A percentile compares a stretch with the other conserved stretches of the same genome.
phyloP scores from a whole-genome alignment of 2,797 vertebrate genomes.

The Pseudocheirus occidentalis region DNA sequence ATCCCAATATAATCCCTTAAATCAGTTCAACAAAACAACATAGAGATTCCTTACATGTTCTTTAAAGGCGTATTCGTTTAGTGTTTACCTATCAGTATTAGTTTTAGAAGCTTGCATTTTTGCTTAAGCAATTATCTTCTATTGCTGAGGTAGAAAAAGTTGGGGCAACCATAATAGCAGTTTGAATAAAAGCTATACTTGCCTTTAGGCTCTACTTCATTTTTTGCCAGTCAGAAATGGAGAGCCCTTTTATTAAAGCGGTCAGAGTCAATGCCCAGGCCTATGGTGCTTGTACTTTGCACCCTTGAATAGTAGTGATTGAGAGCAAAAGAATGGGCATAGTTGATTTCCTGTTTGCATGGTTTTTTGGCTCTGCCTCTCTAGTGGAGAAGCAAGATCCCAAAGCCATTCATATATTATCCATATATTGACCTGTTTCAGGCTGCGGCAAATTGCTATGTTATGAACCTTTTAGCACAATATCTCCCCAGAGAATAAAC shows the following conservation, averaged over 20 bases:
- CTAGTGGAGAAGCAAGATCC: neutral
- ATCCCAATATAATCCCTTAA: neutral
- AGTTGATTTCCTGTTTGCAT: too few relatives aligned
- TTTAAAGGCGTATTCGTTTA: neutral
- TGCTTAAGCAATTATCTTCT: neutral
- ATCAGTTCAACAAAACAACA: neutral
- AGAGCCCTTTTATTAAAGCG: neutral
- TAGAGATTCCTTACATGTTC: neutral
- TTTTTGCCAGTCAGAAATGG: neutral
- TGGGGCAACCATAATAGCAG: neutral
- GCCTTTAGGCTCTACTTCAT: neutral
- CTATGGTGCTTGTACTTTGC: neutral
- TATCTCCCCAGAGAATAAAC: neutral
- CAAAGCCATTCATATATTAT: neutral
- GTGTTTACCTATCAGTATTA: neutral
- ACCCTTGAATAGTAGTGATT: neutral
- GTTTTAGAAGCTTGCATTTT: neutral
- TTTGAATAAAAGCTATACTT: neutral
- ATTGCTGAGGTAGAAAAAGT: neutral
- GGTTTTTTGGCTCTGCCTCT: neutral
- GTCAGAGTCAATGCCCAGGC: neutral
- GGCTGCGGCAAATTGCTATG: neutral
- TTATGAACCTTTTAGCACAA: accelerated
- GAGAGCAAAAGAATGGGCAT: neutral
- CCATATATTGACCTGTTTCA: accelerated